Evolutionary conservation across 2,113 vertebrate species (phyloP), one percentile per base, ranked within the genome.

Genomic region (Etia nguti): DNA sequence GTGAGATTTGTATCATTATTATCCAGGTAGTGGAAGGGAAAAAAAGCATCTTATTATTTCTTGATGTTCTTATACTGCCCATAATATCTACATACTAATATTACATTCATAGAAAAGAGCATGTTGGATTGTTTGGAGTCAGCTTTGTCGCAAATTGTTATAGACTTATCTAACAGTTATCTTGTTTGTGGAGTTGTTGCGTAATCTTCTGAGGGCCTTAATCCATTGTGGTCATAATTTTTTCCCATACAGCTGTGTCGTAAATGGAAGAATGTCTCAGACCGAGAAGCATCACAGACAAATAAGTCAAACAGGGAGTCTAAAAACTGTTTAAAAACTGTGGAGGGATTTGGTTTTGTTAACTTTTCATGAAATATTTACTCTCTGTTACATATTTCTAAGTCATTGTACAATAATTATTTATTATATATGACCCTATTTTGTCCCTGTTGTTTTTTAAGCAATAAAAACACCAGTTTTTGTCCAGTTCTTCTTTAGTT

Each of bases 1-100:
- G n/a, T 41, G n/a, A 70, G 36, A 43, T 24, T 70, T 70, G 24
- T 68, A 24, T 24, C 5, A 41, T 68, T 68, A 22, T 68, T 68
- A 0, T 22, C 36, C 62, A 43, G 36, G 12, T 24, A 43, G 0
- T 4, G n/a, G 0, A 62, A 62, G 0, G 31, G 2, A 62, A 70
- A 70, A 48, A 70, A 70, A 4, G 0, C 1, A 16, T 70, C 43
- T 0, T 20, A 4, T 8, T 50, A 0, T 43, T 26, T 13, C 4
- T 24, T 41, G 36, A 68, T 15, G 13, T 48, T 48, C 12, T 48
- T 48, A 48, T 13, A 38, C 36, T 38, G 20, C 6, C 20, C 48
- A 52, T 52, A 18, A 3, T 52, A 8, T 9, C 15, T 48, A 16
- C 1, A 48, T 48, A 7, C 6, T 46, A 13, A 11, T 5, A 43